phyloP scores from a whole-genome alignment of 1,140 invertebrate genomes.

The Neodiprion virginianus region DNA sequence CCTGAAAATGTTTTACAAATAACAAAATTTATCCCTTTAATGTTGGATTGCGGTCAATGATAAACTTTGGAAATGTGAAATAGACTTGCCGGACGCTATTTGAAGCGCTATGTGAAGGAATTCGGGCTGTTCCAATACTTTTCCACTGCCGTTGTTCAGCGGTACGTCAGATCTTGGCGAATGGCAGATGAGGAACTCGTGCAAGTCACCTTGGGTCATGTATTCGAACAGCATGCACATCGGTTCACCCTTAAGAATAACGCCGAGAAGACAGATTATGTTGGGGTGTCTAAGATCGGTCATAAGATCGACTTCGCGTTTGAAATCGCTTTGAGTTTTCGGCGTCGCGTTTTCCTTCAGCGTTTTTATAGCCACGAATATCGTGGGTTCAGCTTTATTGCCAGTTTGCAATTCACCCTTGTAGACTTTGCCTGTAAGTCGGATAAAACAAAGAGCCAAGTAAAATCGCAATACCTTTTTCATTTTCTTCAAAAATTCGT shows the following conservation, averaged over 20 bases:
- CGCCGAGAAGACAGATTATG: constrained; percentile 93
- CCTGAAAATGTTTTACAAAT: constrained; percentile 57
- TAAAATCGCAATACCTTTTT: constrained; percentile 15
- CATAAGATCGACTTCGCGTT: constrained; percentile 90
- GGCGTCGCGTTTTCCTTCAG: constrained; percentile 91
- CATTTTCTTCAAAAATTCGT: background rate
- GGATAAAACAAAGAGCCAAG: constrained; percentile 3
- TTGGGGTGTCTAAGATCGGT: constrained; percentile 94
- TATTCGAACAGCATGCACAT: constrained; percentile 97
- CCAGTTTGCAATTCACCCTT: constrained; percentile 87
- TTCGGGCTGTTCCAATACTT: constrained; percentile 78
- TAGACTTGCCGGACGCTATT: constrained; percentile 79
- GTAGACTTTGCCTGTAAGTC: constrained; percentile 79
- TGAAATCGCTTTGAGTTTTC: constrained; percentile 92
- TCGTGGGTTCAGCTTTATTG: constrained; percentile 64
- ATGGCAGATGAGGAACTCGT: constrained; percentile 91
- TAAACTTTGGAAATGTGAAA: constrained; percentile 23
- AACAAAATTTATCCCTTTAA: background rate
- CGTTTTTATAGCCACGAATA: constrained; percentile 92
- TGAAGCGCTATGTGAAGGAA: constrained; percentile 87
- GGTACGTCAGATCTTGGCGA: constrained; percentile 77
- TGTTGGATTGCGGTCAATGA: constrained; percentile 9
- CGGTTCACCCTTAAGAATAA: constrained; percentile 89
- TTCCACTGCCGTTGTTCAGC: constrained; percentile 70
- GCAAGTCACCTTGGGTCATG: constrained; percentile 93